These are phyloP conservation scores for Bagarius yarrelli DNA, from an alignment of 2,113 vertebrate genomes.

Conservation along the genomic window DNA sequence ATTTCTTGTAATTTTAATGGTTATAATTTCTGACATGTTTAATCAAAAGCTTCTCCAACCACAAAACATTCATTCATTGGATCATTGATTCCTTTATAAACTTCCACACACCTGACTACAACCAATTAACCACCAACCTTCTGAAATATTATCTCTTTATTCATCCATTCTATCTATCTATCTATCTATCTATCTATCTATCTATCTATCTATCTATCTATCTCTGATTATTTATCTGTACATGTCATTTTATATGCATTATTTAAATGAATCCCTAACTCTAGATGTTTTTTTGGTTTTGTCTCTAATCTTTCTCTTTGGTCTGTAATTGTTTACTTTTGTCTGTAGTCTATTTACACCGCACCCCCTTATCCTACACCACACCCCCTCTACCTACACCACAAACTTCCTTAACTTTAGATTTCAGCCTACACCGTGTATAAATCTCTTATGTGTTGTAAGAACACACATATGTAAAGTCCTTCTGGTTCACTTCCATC, in stretches of 20 bases:
- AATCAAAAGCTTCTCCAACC: neutral
- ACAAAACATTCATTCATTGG: neutral
- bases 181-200: neutral
- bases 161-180: neutral
- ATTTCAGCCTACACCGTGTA: neutral
- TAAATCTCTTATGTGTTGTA: neutral
- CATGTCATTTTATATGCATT: no score
- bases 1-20: neutral
- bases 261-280: no score
- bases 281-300: no score
- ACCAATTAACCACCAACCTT: no score
- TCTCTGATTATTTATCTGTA: neutral
- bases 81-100: neutral
- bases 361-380: neutral
- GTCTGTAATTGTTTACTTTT: neutral
- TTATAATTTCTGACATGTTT: neutral
- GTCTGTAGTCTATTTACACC: neutral
- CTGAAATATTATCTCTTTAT: neutral
- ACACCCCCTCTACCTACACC: neutral
- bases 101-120: no score
- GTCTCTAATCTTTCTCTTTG: neutral
- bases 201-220: neutral
- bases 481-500: conserved; percentile 30
- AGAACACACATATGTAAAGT: neutral
- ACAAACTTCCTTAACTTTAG: neutral